Evolutionary conservation across 2,113 vertebrate genomes (phyloP).

Genomic region (Hemichromis elongatus): DNA sequence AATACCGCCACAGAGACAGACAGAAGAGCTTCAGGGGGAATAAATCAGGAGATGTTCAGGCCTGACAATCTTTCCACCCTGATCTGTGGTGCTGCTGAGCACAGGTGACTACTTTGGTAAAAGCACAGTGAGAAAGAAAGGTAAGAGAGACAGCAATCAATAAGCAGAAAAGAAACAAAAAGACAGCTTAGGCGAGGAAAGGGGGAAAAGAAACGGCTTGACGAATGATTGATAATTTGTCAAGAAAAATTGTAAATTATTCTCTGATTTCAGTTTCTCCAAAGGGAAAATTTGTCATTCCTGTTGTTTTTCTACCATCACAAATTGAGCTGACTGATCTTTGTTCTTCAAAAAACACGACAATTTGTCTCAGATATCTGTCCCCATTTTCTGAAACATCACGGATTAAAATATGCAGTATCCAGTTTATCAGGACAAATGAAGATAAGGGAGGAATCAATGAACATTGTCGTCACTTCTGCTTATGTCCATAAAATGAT

Average conservation of each 20-base stretch:
- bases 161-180: neutral
- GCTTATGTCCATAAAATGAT: neutral
- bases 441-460: neutral
- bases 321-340: neutral
- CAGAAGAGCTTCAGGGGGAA: neutral
- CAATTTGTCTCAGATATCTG: neutral
- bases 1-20: neutral
- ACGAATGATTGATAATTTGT: neutral
- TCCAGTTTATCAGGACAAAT: neutral
- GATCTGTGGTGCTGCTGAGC: neutral
- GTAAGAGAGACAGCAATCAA: neutral
- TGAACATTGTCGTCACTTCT: rapidly evolving
- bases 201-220: rapidly evolving
- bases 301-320: neutral
- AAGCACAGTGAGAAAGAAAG: neutral
- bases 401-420: neutral
- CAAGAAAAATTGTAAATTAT: neutral
- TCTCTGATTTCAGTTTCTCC: neutral
- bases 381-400: neutral
- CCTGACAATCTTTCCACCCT: neutral
- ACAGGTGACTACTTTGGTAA: neutral
- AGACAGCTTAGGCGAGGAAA: neutral
- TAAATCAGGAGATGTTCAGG: neutral
- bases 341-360: neutral
- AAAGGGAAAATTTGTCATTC: neutral